Conservation (phyloP, 2,888 invertebrate species). For the Fragum sueziense region DNA sequence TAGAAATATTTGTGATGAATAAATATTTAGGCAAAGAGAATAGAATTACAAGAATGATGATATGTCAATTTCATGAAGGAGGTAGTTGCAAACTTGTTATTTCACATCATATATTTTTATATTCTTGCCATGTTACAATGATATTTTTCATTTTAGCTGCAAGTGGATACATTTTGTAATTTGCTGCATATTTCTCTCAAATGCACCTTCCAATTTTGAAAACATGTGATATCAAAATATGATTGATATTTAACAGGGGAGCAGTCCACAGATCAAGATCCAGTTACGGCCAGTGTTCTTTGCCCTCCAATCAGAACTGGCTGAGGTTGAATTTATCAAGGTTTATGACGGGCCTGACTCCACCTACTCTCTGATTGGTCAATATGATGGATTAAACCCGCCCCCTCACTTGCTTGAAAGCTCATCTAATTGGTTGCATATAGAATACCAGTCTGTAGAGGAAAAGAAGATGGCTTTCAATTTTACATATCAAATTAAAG, state of each 20-base stretch:
- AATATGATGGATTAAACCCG: constrained; percentile 57
- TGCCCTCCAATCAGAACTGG: constrained; percentile 45
- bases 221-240: too few species aligned
- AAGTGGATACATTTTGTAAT: too few species aligned
- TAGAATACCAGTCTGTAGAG: constrained; percentile 61
- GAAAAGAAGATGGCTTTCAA: constrained; percentile 57
- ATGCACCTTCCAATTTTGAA: too few species aligned
- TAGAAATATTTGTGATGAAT: too few species aligned
- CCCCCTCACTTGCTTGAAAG: constrained; percentile 65
- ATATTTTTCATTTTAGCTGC: too few species aligned
- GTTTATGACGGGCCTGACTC: constrained; percentile 69
- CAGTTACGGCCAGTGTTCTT: constrained; percentile 65
- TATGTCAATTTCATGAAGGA: too few species aligned
- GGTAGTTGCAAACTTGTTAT: too few species aligned
- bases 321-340: constrained; percentile 62
- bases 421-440: constrained; percentile 61
- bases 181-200: too few species aligned
- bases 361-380: constrained; percentile 57
- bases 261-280: constrained; percentile 42
- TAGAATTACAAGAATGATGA: too few species aligned
- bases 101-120: too few species aligned
- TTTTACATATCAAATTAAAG: constrained; percentile 72
- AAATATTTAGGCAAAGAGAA: too few species aligned
- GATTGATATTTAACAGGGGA: constrained; percentile 43
- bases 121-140: too few species aligned